Percentiles rank a stretch among this genome's conserved stretches.
Evolutionary conservation across 2,797 vertebrate genomes (phyloP).

Genomic region (Ciconia nigra): DNA sequence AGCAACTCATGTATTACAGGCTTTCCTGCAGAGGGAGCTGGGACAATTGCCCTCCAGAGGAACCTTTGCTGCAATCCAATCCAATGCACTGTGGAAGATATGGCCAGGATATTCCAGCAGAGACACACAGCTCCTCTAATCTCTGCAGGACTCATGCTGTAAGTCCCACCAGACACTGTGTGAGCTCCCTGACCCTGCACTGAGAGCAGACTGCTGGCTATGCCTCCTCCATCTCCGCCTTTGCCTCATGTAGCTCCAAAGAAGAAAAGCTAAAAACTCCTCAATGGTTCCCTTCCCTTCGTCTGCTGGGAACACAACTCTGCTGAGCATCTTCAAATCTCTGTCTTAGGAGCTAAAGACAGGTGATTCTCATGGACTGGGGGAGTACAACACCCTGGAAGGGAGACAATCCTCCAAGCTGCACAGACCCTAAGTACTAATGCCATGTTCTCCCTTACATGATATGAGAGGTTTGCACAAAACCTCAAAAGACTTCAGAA

Average conservation of each 20-base stretch:
- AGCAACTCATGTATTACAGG: neutral
- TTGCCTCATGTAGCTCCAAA: neutral
- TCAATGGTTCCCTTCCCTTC: neutral
- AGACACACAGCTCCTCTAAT: neutral
- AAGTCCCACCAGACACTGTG: neutral
- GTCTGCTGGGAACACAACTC: neutral
- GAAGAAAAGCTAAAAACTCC: neutral
- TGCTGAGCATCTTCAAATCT: neutral
- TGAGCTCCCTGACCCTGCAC: neutral
- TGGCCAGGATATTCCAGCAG: neutral
- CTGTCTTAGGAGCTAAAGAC: neutral
- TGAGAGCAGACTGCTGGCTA: neutral
- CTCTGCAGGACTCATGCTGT: neutral
- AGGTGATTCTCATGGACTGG: neutral
- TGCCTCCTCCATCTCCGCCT: neutral
- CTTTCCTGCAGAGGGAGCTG: neutral
- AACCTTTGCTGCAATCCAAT: neutral
- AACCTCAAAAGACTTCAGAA: neutral
- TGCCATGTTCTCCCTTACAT: neutral
- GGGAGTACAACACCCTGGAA: neutral
- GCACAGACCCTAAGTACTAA: neutral
- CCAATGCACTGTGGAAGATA: neutral
- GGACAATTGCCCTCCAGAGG: neutral
- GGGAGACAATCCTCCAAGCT: neutral
- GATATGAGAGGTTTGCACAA: neutral